phyloP scores from a whole-genome alignment of 53 echinoderm and acorn worm species.

The Temnopleurus reevesii region DNA sequence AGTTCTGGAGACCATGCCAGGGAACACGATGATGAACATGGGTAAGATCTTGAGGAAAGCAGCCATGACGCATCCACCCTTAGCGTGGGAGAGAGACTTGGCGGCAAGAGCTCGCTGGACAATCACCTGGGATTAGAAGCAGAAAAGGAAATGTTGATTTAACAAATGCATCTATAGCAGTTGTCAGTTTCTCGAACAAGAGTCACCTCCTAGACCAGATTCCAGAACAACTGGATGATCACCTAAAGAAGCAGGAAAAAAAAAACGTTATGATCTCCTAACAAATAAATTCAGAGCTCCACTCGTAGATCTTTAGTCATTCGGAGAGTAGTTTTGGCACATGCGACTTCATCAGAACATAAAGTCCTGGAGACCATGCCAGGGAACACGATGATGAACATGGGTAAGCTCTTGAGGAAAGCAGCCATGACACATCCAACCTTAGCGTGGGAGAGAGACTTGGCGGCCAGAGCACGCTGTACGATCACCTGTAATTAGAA shows the following conservation, averaged over 20 bases:
- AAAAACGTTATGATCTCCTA: too few species aligned
- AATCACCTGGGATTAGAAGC: constrained; percentile 70
- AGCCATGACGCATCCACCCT: constrained; percentile 93
- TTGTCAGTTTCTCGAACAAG: too few species aligned
- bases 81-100: constrained; percentile 89
- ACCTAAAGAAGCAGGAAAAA: too few species aligned
- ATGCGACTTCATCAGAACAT: constrained; percentile 81
- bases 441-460: constrained; percentile 90
- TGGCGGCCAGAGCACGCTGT: constrained; percentile 91
- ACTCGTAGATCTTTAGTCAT: constrained; percentile 72
- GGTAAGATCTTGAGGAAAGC: constrained; percentile 89
- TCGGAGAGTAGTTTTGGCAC: constrained; percentile 60
- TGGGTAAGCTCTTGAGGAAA: constrained; percentile 86
- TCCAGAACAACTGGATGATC: too few species aligned
- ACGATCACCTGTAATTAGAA: constrained; percentile 81
- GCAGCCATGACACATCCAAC: constrained; percentile 92
- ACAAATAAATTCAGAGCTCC: too few species aligned
- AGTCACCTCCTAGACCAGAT: too few species aligned
- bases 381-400: constrained; percentile 95
- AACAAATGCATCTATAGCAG: too few species aligned
- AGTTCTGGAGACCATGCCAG: constrained; percentile 92
- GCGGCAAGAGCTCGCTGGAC: constrained; percentile 94
- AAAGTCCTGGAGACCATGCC: constrained; percentile 93
- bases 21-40: constrained; percentile 93
- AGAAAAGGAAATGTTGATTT: neutral